These are phyloP conservation scores for Metaphire vulgaris DNA, from an alignment of 1,140 invertebrate species.

Conservation along the genomic window DNA sequence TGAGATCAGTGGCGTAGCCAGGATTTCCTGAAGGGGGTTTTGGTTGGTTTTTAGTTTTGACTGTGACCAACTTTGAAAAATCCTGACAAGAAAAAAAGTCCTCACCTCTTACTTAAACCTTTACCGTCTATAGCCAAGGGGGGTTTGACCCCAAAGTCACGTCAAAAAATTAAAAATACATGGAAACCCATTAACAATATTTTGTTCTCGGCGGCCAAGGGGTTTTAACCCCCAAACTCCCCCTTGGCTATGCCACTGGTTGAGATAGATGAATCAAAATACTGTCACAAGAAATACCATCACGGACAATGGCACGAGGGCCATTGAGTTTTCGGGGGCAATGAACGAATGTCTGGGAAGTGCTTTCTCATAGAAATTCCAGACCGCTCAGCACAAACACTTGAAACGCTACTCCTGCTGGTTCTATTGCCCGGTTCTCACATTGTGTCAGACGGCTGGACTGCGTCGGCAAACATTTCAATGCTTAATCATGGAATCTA, in stretches of 20 bases:
- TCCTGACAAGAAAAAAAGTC: no score
- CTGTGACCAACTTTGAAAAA: no score
- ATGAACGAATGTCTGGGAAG: neutral
- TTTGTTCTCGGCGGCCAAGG: no score
- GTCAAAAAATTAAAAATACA: no score
- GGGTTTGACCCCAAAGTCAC: no score
- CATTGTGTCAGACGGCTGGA: neutral
- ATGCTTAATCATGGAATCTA: neutral
- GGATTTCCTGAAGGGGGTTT: no score
- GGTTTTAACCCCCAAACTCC: no score
- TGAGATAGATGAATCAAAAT: slow-evolving; percentile 13
- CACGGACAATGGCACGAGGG: neutral
- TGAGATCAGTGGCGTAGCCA: no score
- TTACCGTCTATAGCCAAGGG: no score
- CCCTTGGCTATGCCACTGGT: slow-evolving; percentile 32
- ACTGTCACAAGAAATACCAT: slow-evolving; percentile 7
- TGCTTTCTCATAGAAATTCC: neutral
- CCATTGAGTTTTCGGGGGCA: slow-evolving; percentile 4
- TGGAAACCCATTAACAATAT: no score
- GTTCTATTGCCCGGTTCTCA: neutral
- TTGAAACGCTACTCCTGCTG: neutral
- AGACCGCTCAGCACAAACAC: neutral
- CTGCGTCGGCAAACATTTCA: neutral
- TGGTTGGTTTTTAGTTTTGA: no score
- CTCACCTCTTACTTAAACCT: no score